Evolutionary conservation across 2,888 invertebrate genomes (phyloP).

Genomic region (Phymatocera aterrima): DNA sequence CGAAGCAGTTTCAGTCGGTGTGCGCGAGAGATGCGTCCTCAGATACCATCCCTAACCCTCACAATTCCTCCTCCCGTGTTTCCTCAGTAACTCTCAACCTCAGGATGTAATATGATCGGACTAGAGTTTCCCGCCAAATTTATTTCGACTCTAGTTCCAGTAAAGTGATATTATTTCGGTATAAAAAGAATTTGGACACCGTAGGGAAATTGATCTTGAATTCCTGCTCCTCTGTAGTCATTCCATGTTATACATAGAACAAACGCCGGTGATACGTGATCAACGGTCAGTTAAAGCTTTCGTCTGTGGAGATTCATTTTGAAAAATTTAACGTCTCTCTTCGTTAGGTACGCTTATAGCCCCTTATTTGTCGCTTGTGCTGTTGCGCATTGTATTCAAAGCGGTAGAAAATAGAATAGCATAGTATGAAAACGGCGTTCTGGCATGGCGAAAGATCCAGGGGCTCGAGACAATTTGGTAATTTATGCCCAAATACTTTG

Average conservation of each 20-base stretch:
- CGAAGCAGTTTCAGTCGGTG: slow-evolving; percentile 19
- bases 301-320: not conserved
- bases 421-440: slow-evolving; percentile 15
- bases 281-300: slow-evolving; percentile 33
- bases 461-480: slow-evolving; percentile 37
- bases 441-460: slow-evolving; percentile 16
- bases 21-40: slow-evolving; percentile 17
- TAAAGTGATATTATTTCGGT: not conserved
- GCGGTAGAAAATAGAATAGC: slow-evolving; percentile 37
- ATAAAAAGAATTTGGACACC: not conserved
- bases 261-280: slow-evolving; percentile 18
- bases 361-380: slow-evolving; percentile 36
- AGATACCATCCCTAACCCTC: slow-evolving; percentile 16
- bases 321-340: slow-evolving; percentile 32
- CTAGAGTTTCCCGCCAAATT: slow-evolving; percentile 42
- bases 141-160: not conserved
- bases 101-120: not conserved
- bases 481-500: slow-evolving; percentile 21
- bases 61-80: not conserved
- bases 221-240: not conserved
- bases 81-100: slow-evolving; percentile 40
- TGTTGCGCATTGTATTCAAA: slow-evolving; percentile 20
- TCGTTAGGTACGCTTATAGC: slow-evolving; percentile 41
- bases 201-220: not conserved
- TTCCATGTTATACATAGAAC: not conserved